A percentile compares a stretch with the other conserved stretches of the same genome.
These are phyloP conservation scores for Gastrophysa polygoni DNA, from an alignment of 2,888 invertebrate genomes.

Conservation along the genomic window DNA sequence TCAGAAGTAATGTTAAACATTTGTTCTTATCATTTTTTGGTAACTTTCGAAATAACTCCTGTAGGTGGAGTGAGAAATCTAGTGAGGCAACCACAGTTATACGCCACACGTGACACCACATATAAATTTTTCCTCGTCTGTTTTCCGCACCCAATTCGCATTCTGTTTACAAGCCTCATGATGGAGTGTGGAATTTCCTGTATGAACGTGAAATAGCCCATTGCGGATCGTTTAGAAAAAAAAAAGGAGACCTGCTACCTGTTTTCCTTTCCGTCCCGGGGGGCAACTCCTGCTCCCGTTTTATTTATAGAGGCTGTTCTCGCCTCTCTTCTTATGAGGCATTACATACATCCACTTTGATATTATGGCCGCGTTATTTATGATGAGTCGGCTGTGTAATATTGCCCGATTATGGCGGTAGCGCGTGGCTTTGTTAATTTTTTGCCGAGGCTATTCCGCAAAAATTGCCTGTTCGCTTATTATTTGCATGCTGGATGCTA, in stretches of 20 bases:
- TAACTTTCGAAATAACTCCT: too few species aligned
- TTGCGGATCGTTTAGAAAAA: conserved; percentile 24
- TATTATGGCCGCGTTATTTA: conserved; percentile 23
- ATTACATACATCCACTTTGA: conserved; percentile 33
- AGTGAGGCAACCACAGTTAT: too few species aligned
- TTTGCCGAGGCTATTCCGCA: neutral
- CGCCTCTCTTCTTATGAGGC: conserved; percentile 31
- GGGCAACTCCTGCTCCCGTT: conserved; percentile 35
- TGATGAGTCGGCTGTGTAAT: conserved; percentile 17
- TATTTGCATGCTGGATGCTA: neutral
- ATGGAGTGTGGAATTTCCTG: conserved; percentile 26
- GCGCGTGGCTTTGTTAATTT: neutral
- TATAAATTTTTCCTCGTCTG: neutral
- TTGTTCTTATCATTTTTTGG: too few species aligned
- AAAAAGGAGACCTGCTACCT: conserved; percentile 32
- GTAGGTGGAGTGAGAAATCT: too few species aligned
- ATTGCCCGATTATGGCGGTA: neutral
- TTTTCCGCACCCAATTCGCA: conserved; percentile 5
- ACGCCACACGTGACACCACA: neutral
- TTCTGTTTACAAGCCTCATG: conserved; percentile 5
- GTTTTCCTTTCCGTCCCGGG: conserved; percentile 32
- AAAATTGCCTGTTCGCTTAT: too few species aligned
- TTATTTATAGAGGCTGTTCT: conserved; percentile 43
- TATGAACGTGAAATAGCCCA: conserved; percentile 16
- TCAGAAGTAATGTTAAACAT: too few species aligned